Conservation (phyloP, 2,888 invertebrate genomes). For the Stenurella melanura region DNA sequence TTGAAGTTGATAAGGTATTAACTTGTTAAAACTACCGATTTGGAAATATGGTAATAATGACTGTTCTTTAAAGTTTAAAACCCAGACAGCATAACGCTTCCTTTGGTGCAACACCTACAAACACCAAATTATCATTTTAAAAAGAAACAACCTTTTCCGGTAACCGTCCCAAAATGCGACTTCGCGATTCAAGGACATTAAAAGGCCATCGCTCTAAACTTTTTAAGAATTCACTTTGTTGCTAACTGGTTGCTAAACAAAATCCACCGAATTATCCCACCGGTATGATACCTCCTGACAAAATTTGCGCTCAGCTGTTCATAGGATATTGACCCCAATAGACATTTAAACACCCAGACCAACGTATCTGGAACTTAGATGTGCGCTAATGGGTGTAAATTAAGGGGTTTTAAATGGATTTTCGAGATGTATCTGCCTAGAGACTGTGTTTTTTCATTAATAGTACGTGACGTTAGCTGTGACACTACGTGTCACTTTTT, state of each 20-base stretch:
- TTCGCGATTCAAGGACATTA: constrained; percentile 46
- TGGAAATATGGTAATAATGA: neutral
- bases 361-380: constrained; percentile 27
- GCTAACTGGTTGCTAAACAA: constrained; percentile 44
- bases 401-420: constrained; percentile 16
- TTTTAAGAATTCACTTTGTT: constrained; percentile 42
- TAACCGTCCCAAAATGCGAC: constrained; percentile 32
- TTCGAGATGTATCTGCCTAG: neutral
- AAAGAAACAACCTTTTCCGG: constrained; percentile 53
- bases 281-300: constrained; percentile 37
- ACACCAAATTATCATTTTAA: constrained; percentile 50
- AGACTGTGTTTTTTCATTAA: neutral
- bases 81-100: constrained; percentile 44
- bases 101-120: constrained; percentile 50
- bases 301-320: constrained; percentile 47
- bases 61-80: constrained; percentile 36
- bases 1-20: neutral
- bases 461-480: constrained; percentile 1
- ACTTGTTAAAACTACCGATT: neutral
- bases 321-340: constrained; percentile 49
- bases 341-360: constrained; percentile 42
- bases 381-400: constrained; percentile 38
- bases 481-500: constrained; percentile 36
- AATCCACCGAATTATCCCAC: constrained; percentile 34
- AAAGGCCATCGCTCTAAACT: constrained; percentile 49